Evolutionary conservation across 2,888 invertebrate species (phyloP), one percentile per base, ranked within the genome.

Genomic region (Branchellion lobata): DNA sequence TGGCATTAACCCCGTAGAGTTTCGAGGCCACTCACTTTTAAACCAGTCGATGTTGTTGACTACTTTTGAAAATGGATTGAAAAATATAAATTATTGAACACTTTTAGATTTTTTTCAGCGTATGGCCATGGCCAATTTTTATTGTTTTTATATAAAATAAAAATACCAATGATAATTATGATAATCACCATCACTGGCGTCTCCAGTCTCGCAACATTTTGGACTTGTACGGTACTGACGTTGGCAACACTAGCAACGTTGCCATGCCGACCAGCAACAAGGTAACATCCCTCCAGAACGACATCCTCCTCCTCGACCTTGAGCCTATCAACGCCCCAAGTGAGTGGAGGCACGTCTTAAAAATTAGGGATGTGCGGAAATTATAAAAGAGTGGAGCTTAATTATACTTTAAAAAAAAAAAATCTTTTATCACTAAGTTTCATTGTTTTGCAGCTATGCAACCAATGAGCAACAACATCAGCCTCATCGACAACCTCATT

Each of bases 271-370:
- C 14, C 71, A 76, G 34, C 40, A 72, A 27, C 68, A 80, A n/a
- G 83, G 93, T 89, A 94, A 96, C 88, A 91, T 96, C 83, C 89
- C 90, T 96, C 78, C 90, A 96, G 51, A 95, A 90, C 71, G 88
- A 86, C 71, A 82, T 86, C 71, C 86, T 82, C 75, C 73, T 81
- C 29, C 27, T 65, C 11, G 72, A 53, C 33, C 77, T 40, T 36
- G 47, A 24, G 2, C 33, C 36, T 71, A 47, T 29, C 27, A 68
- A 24, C 29, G 24, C 40, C 3, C 34, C 27, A 5, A 69, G 34
- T 69, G 8, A 18, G 71, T 53, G 40, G 40, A 14, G 14, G 40
- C 8, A 40, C 8, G 29, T 51, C 21, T 51, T 51, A 14, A 51
- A 14, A 21, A 21, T 21, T 18, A 51, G 29, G 29, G 24, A 24